Evolutionary conservation across 2,888 invertebrate genomes (phyloP), one percentile per base, ranked within the genome.

Genomic region (Apamea anceps): DNA sequence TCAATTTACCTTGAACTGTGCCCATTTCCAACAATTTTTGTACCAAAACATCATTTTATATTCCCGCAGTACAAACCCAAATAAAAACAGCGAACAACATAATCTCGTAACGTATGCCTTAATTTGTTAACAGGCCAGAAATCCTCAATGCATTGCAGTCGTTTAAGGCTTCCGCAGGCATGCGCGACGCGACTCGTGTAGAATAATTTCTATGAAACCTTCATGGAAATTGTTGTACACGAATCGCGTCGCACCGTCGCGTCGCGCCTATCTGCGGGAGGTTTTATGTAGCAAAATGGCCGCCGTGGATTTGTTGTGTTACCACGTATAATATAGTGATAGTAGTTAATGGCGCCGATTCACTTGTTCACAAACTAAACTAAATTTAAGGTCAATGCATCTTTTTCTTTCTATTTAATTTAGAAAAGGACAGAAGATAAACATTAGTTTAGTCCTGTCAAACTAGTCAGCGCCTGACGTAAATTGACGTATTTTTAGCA

Each of bases 31-130:
- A 8, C n/a, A 2, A 32, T 13, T 42, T 63, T 63, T 42, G 42
- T 21, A 80, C 65, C 5, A 48, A 51, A 80, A 75, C 13, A 66
- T 32, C 70, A 76, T 54, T 80, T 76, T 66, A 45, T 32, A 32
- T 66, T 15, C 70, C 66, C 32, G 32, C 65, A 71, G 37, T 51
- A 32, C 37, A 67, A 63, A 12, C 48, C 45, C 15, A 8, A 67
- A 79, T 57, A 78, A 79, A 84, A 77, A 73, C 32, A 60, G 7
- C 37, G 45, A 66, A 45, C 81, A 65, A 57, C n/a, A 65, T 84
- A 81, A 75, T 82, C 81, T 72, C 45, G 57, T 45, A 72, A 81
- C 85, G 51, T 65, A 79, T 71, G 81, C 48, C 51, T 76, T 84
- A 67, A 78, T 79, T 84, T 74, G 78, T 82, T 82, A 81, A 78